A percentile compares a stretch with the other conserved stretches of the same genome.
These are phyloP conservation scores for Drosophila punjabiensis DNA, from an alignment of 1,140 invertebrate genomes.

Conservation along the genomic window DNA sequence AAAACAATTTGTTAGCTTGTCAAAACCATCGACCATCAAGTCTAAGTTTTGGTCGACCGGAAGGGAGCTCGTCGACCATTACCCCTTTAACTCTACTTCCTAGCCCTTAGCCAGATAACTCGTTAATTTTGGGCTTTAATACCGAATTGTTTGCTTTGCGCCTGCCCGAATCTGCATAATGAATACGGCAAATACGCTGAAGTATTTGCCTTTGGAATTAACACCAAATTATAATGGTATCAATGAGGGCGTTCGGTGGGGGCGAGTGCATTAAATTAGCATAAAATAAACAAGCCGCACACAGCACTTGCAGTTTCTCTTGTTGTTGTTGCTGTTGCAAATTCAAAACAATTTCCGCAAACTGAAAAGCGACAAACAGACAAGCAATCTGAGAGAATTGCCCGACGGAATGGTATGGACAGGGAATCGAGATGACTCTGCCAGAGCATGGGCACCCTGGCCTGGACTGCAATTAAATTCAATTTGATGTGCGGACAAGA, in stretches of 20 bases:
- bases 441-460: conserved; percentile 13
- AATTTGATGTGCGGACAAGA: conserved; percentile 66
- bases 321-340: conserved; percentile 41
- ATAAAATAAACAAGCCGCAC: conserved; percentile 71
- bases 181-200: conserved; percentile 66
- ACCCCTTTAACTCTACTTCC: background rate
- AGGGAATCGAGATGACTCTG: conserved; percentile 7
- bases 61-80: background rate
- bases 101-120: conserved; percentile 41
- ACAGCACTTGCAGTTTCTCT: conserved; percentile 28
- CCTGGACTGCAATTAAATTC: conserved; percentile 72
- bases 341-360: conserved; percentile 69
- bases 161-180: conserved; percentile 73
- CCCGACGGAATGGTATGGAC: background rate
- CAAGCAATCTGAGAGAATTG: conserved; percentile 39
- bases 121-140: conserved; percentile 70
- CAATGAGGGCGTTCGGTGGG: conserved; percentile 33
- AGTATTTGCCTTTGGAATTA: conserved; percentile 67
- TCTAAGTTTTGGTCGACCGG: conserved; percentile 45
- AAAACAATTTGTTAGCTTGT: conserved; percentile 82
- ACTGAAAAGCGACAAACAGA: conserved; percentile 56
- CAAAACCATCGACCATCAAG: conserved; percentile 68
- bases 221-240: conserved; percentile 79
- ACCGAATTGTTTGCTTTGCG: conserved; percentile 50
- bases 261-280: conserved; percentile 77